Evolutionary conservation across 2,888 invertebrate species (phyloP).

Genomic region (Coronaproctus castanopsis): DNA sequence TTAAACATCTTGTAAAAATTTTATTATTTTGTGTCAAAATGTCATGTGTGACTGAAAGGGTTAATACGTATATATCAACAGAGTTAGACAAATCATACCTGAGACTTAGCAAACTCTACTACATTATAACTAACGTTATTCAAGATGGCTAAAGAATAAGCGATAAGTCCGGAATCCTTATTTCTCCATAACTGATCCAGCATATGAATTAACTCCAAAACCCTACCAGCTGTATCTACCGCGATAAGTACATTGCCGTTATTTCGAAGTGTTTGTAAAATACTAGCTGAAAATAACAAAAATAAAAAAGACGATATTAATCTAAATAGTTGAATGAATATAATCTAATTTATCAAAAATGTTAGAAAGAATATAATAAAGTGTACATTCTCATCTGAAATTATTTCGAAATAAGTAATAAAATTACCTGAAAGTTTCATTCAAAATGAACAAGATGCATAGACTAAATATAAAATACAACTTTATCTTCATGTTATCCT

Average conservation of each 20-base stretch:
- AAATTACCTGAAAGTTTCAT: too few relatives aligned
- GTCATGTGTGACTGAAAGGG: too few relatives aligned
- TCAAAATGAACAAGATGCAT: too few relatives aligned
- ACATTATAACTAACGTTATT: slow-evolving; percentile 97
- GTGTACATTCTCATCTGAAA: too few relatives aligned
- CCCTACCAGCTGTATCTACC: slow-evolving; percentile 90
- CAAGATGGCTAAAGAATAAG: slow-evolving; percentile 78
- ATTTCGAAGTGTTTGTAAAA: slow-evolving; percentile 74
- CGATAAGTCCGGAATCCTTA: slow-evolving; percentile 80
- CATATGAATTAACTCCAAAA: slow-evolving; percentile 90
- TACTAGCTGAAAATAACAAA: slow-evolving; percentile 47
- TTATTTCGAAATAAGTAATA: too few relatives aligned
- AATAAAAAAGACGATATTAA: too few relatives aligned
- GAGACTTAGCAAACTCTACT: slow-evolving; percentile 94
- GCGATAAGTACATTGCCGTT: slow-evolving; percentile 91
- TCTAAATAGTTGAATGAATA: background rate
- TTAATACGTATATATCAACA: too few relatives aligned
- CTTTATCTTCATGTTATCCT: too few relatives aligned
- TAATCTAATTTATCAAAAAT: background rate
- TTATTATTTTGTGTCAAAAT: too few relatives aligned
- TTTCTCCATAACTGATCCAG: slow-evolving; percentile 85
- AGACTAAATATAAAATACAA: too few relatives aligned
- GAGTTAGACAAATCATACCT: too few relatives aligned
- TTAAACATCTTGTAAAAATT: too few relatives aligned
- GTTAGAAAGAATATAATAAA: background rate